Conservation (phyloP, 2,888 invertebrate genomes). For the Morpho deidamia region DNA sequence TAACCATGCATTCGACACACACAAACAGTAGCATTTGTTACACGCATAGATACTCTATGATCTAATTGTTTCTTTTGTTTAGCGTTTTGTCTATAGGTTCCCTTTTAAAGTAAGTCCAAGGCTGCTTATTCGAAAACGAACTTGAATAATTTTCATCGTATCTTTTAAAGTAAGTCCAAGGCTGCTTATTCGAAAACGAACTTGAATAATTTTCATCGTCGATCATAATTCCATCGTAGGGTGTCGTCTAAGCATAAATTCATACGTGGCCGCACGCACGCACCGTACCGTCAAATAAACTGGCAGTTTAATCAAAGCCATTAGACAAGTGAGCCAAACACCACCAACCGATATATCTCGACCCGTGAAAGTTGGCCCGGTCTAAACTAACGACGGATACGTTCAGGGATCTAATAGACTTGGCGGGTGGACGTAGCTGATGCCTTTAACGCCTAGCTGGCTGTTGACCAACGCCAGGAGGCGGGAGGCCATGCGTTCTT, state of each 20-base stretch:
- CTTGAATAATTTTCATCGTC: slow-evolving; percentile 28
- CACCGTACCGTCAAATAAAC: slow-evolving; percentile 77
- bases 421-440: slow-evolving; percentile 65
- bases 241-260: slow-evolving; percentile 72
- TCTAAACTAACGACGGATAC: slow-evolving; percentile 30
- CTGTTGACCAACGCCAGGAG: slow-evolving; percentile 73
- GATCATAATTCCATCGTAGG: slow-evolving; percentile 62
- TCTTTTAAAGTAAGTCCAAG: background rate
- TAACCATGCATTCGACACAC: no score
- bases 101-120: background rate
- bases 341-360: slow-evolving; percentile 47
- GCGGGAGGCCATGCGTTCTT: slow-evolving; percentile 73
- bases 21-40: no score
- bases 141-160: slow-evolving; percentile 26
- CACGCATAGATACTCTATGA: no score
- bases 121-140: slow-evolving; percentile 4
- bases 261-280: slow-evolving; percentile 71
- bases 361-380: slow-evolving; percentile 44
- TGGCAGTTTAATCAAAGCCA: slow-evolving; percentile 78
- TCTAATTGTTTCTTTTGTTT: no score
- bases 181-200: slow-evolving; percentile 4
- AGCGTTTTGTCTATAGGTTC: no score
- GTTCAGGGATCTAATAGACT: slow-evolving; percentile 44
- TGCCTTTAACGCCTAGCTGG: slow-evolving; percentile 78
- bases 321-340: slow-evolving; percentile 77